A percentile compares a stretch with the other conserved stretches of the same genome.
Evolutionary conservation across 1,140 invertebrate genomes (phyloP).

Genomic region (Ooceraea biroi): DNA sequence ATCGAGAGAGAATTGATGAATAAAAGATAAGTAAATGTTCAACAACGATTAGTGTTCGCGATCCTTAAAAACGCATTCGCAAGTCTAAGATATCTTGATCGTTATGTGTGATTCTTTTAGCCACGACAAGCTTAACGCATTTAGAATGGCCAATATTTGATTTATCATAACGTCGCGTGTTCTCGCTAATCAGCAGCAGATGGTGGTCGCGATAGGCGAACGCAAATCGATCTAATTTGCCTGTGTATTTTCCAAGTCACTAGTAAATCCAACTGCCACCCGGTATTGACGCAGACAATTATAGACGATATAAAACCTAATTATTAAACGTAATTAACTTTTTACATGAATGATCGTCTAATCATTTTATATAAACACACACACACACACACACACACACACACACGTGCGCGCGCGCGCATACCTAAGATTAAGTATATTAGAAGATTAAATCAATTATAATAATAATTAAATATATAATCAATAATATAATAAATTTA

Average conservation of each 20-base stretch:
- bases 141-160: constrained; percentile 12
- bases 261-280: background rate
- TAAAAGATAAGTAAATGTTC: background rate
- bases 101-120: background rate
- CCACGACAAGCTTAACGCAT: background rate
- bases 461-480: too few relatives aligned
- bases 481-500: too few relatives aligned
- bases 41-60: background rate
- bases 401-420: too few relatives aligned
- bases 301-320: too few relatives aligned
- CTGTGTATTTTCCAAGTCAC: constrained; percentile 13
- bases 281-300: background rate
- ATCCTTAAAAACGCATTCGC: background rate
- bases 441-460: too few relatives aligned
- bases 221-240: constrained; percentile 12
- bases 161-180: constrained; percentile 3
- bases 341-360: too few relatives aligned
- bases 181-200: constrained; percentile 15
- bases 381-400: too few relatives aligned
- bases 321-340: too few relatives aligned
- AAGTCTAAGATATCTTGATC: background rate
- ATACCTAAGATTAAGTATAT: too few relatives aligned
- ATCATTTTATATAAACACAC: too few relatives aligned
- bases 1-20: too few relatives aligned
- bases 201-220: background rate